Conservation (phyloP, 2,888 invertebrate species). For the Sclerodermus sp. region DNA sequence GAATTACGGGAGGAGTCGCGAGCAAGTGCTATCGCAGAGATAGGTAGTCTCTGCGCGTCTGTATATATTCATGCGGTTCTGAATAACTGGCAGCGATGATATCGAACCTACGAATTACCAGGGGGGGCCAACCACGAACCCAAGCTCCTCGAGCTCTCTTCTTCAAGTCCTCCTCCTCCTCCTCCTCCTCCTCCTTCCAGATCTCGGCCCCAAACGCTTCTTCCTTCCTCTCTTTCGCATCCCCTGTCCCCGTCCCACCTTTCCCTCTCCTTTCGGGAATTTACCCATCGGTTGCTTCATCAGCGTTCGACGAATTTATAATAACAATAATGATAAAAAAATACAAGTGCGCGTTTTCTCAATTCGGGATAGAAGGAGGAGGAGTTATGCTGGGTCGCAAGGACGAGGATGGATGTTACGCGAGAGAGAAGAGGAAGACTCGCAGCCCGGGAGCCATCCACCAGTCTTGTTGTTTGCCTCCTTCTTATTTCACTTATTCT, state of each 20-base stretch:
- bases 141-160: too few species aligned
- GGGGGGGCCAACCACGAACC: slow-evolving; percentile 33
- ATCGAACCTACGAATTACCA: slow-evolving; percentile 45
- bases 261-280: neutral
- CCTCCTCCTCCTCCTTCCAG: too few species aligned
- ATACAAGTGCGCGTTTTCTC: slow-evolving; percentile 19
- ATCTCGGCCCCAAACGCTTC: too few species aligned
- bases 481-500: too few species aligned
- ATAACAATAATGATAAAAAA: slow-evolving; percentile 45
- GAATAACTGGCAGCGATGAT: slow-evolving; percentile 44
- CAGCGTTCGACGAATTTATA: slow-evolving; percentile 43
- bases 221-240: too few species aligned
- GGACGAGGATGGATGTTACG: slow-evolving; percentile 3
- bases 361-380: slow-evolving; percentile 5
- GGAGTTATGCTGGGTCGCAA: too few species aligned
- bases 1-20: slow-evolving; percentile 20
- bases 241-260: slow-evolving; percentile 8
- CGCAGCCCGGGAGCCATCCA: too few species aligned
- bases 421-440: slow-evolving; percentile 1
- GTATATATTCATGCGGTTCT: slow-evolving; percentile 29
- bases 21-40: neutral
- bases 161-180: too few species aligned
- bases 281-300: slow-evolving; percentile 34
- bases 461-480: too few species aligned
- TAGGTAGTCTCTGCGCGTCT: slow-evolving; percentile 29